A percentile compares a stretch with the other conserved stretches of the same genome.
Conservation (phyloP, 2,113 vertebrate species). For the Oreochromis aureus region DNA sequence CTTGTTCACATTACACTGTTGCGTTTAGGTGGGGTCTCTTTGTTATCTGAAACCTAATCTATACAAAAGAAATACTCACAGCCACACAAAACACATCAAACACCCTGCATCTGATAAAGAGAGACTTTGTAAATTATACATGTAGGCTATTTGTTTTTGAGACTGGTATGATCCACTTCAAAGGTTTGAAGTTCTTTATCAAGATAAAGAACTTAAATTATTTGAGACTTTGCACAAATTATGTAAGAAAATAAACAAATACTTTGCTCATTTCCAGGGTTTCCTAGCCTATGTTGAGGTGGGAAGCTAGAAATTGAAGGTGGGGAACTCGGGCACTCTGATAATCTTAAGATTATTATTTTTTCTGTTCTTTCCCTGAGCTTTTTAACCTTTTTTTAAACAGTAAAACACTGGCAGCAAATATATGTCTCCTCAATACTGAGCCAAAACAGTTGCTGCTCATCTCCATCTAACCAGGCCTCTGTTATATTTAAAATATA, state of each 20-base stretch:
- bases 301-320: not conserved
- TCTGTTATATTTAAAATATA: not conserved
- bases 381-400: not conserved
- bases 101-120: not conserved
- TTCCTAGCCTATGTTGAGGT: not conserved
- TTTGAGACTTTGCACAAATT: not conserved
- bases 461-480: not conserved
- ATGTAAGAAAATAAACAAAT: not conserved
- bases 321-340: not conserved
- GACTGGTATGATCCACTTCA: not conserved
- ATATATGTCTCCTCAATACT: not conserved
- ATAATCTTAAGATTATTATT: not conserved
- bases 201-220: not conserved
- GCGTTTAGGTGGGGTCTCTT: not conserved
- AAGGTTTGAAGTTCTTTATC: not conserved
- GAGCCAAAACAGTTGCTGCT: not conserved
- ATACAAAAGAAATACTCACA: not conserved
- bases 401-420: not conserved
- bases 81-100: not conserved
- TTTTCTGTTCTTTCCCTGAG: not conserved
- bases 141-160: not conserved
- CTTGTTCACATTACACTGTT: not conserved
- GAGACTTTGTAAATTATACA: not conserved
- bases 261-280: not conserved
- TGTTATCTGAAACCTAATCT: not conserved